Base-by-base conservation (phyloP, 2,888 invertebrate genomes). In the Papilio demoleus region DNA sequence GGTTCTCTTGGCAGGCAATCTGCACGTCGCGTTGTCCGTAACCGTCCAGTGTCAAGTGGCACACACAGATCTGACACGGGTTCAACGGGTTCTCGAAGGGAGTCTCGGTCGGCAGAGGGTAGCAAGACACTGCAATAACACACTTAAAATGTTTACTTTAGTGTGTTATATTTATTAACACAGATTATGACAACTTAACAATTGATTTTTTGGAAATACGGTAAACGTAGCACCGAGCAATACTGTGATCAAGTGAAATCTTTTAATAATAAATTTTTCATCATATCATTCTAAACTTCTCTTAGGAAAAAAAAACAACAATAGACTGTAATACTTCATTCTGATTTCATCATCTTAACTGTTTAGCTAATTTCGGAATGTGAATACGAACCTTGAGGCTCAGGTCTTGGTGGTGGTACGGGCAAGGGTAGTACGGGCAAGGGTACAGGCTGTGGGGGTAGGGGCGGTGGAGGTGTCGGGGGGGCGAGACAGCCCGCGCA, bases 21-120 rank as follows among this genome's bases (percentile, higher is more conserved):
- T 79, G 72, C 17, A 82, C 78, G 22, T 88, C 85, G 14, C 71
- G 72, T 17, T 76, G 73, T 3, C 84, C 85, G 38, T 73, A 73
- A 2, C 64, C 9, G 65, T 77, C 76, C 9, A 78, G 6, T 0
- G 72, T 53, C 50, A 80, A 78, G 40, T 63, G 73, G 74, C 38
- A 38, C 38, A 31, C 73, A 72, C 90, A 90, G 22, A 84, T 74
- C 73, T 89, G 90, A 76, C 90, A 90, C 8, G 88, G 89, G 64
- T 90, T 85, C 70, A 88, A 70, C 1, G 90, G 90, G 70, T 88
- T 87, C 65, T 83, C 76, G 74, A 88, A 90, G 1, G 81, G 82
- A 58, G 74, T 72, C 58, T 83, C 81, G 56, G 73, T 79, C 9
- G 89, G 90, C 38, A 90, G 71, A 8, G 89, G 89, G 14, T 74